Percentiles rank a stretch among this genome's conserved stretches.
Evolutionary conservation across 2,797 vertebrate species (phyloP).

Genomic region (Falco cherrug): DNA sequence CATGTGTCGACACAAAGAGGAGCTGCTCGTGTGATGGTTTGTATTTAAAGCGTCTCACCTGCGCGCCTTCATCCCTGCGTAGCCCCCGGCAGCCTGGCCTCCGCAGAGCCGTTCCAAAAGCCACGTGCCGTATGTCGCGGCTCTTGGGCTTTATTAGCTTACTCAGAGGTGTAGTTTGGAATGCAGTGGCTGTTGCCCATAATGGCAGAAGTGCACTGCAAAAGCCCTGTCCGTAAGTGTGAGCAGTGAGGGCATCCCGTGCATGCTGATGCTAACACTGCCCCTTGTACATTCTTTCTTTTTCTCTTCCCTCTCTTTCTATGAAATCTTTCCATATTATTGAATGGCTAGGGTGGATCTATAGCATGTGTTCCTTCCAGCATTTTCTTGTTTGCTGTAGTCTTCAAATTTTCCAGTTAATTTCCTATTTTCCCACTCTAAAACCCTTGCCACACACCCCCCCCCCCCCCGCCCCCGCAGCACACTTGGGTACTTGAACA

Average conservation of each 20-base stretch:
- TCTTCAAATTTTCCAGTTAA: conserved; percentile 41
- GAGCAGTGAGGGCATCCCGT: rapidly evolving
- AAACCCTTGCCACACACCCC: conserved; percentile 15
- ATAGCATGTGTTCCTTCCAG: not conserved
- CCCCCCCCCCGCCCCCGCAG: not conserved
- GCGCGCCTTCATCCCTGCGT: rapidly evolving
- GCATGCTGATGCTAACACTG: not conserved
- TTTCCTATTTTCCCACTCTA: conserved; percentile 50
- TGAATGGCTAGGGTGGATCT: not conserved
- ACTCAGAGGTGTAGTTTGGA: not conserved
- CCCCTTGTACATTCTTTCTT: not conserved
- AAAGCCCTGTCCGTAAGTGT: rapidly evolving
- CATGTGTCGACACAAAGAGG: rapidly evolving
- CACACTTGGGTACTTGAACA: not conserved
- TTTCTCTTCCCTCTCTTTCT: not conserved
- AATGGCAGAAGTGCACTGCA: rapidly evolving
- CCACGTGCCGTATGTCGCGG: rapidly evolving
- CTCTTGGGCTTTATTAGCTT: rapidly evolving
- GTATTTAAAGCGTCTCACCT: not conserved
- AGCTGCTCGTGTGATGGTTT: rapidly evolving
- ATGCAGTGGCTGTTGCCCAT: rapidly evolving
- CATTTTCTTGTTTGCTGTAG: conserved; percentile 35
- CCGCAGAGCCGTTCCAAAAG: not conserved
- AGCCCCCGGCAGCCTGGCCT: rapidly evolving
- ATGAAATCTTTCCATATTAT: conserved; percentile 49